Evolutionary conservation across 1,140 invertebrate genomes (phyloP), one percentile per base, ranked within the genome.

Genomic region (Uloborus diversus): DNA sequence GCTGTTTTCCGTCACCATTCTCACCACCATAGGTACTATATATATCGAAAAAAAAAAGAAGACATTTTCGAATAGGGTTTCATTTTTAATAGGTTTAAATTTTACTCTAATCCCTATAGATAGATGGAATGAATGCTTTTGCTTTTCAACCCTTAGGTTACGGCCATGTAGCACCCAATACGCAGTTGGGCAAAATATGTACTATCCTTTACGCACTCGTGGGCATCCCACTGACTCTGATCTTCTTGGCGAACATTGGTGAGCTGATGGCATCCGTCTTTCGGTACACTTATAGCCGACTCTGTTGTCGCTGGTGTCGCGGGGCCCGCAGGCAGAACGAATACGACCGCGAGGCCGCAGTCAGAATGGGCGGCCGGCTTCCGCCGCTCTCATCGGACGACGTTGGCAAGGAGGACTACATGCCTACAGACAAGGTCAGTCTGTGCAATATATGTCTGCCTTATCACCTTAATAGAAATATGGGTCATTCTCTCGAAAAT

Each of bases 211-310:
- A 99, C 84, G 94, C 96, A 4, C 92, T 97, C 57, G 92, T 99
- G 66, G 97, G 97, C 4, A 99, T 99, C 82, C 97, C 97, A 0
- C 89, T 99, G 81, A 93, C 95, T 82, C 89, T 99, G 33, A 94
- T 96, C 56, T 91, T 96, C 1, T 85, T 97, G 64, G 93, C 94
- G 9, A 95, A 97, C 87, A 94, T 96, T 84, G 95, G 95, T 79
- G 96, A 96, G 85, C 92, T 98, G 56, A 89, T 99, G 86, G 97
- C 97, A 1, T 93, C 95, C 83, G 95, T 95, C 83, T 99, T 99
- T 88, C 96, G 98, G 86, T 99, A 94, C 90, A 91, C 93, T 17
- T 99, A 97, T 85, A 92, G 94, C 5, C 91, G 94, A 84, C 91
- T 94, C 70, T 97, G 94, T 66, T 81, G 81, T 33, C 64, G 81